Evolutionary conservation across 2,888 invertebrate genomes (phyloP).

Genomic region (Calliopum simillimum): DNA sequence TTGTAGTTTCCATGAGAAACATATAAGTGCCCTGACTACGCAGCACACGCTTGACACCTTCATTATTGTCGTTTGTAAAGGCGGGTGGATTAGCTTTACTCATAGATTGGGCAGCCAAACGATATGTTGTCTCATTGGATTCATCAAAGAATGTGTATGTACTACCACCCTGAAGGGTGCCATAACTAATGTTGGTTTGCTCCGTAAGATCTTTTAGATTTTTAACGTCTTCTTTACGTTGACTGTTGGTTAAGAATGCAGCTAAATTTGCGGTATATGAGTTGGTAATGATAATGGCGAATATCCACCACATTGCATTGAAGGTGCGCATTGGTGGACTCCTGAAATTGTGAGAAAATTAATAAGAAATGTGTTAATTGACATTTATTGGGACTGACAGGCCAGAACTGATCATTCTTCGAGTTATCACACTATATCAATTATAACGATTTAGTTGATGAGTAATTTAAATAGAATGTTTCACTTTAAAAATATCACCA

Average conservation of each 20-base stretch:
- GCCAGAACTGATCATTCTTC: not conserved
- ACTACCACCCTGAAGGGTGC: conserved; percentile 86
- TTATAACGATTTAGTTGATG: no score
- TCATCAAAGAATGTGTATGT: conserved; percentile 91
- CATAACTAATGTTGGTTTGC: conserved; percentile 94
- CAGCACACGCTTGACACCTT: conserved; percentile 85
- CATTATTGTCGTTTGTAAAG: conserved; percentile 81
- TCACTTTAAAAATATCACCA: no score
- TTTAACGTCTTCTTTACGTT: conserved; percentile 89
- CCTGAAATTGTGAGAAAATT: conserved; percentile 61
- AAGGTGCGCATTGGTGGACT: conserved; percentile 83
- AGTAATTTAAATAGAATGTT: no score
- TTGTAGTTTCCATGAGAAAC: conserved; percentile 96
- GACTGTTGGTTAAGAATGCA: conserved; percentile 89
- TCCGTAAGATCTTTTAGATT: conserved; percentile 90
- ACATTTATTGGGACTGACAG: not conserved
- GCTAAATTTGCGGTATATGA: conserved; percentile 95
- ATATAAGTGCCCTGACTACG: conserved; percentile 83
- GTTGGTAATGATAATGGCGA: conserved; percentile 83
- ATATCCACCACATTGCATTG: conserved; percentile 86
- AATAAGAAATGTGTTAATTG: not conserved
- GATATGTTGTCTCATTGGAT: conserved; percentile 86
- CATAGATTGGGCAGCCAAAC: conserved; percentile 92
- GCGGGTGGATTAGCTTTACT: conserved; percentile 82
- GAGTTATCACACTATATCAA: no score